Percentiles rank a stretch among this genome's conserved stretches.
Conservation (phyloP, 2,888 invertebrate genomes). For the Adelphocoris suturalis region DNA sequence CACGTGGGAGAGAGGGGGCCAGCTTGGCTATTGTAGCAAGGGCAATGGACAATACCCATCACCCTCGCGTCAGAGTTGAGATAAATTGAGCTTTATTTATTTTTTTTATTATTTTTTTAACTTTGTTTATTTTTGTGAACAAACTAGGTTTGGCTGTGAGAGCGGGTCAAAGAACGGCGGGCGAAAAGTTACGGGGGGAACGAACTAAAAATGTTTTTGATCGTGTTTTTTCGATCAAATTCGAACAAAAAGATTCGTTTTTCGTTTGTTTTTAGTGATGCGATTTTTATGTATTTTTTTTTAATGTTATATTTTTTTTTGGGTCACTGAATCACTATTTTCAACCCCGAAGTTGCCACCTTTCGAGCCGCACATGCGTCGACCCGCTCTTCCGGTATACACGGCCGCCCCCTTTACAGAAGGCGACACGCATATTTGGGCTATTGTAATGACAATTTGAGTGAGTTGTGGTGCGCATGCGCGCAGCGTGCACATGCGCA, state of each 20-base stretch:
- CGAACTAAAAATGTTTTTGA: slow-evolving; percentile 42
- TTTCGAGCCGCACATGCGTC: slow-evolving; percentile 60
- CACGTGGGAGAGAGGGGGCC: slow-evolving; percentile 43
- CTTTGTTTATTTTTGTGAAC: slow-evolving; percentile 59
- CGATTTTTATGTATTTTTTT: neutral
- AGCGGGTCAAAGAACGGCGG: slow-evolving; percentile 67
- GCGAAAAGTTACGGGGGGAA: neutral
- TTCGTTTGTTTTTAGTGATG: neutral
- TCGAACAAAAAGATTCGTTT: slow-evolving; percentile 31
- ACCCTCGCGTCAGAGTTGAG: slow-evolving; percentile 60
- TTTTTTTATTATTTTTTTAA: slow-evolving; percentile 47
- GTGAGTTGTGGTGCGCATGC: slow-evolving; percentile 75
- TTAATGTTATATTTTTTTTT: neutral
- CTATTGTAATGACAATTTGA: slow-evolving; percentile 75
- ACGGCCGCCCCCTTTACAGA: slow-evolving; percentile 40
- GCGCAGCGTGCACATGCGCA: slow-evolving; percentile 57
- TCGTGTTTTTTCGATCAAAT: neutral
- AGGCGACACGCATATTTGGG: slow-evolving; percentile 74
- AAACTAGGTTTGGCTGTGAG: slow-evolving; percentile 64
- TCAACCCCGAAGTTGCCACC: neutral
- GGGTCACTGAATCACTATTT: neutral
- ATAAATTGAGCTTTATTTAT: slow-evolving; percentile 52
- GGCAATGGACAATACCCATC: slow-evolving; percentile 5
- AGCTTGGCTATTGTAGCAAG: slow-evolving; percentile 65
- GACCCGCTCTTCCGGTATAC: slow-evolving; percentile 70